These are phyloP conservation scores for Semotilus atromaculatus DNA, from an alignment of 2,797 vertebrate genomes.

Conservation along the genomic window DNA sequence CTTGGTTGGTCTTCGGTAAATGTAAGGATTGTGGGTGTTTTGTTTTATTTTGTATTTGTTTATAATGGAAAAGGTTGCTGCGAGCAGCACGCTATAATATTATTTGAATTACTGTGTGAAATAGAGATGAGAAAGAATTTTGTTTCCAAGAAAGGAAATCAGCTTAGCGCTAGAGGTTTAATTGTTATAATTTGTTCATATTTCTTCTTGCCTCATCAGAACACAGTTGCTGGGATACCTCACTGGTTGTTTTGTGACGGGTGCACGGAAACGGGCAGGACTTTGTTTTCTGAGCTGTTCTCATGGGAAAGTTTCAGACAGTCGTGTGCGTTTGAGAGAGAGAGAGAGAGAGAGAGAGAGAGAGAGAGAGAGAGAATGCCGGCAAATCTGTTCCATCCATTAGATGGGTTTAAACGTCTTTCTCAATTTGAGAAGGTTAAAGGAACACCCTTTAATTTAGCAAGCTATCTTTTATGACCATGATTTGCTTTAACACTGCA, in stretches of 20 bases:
- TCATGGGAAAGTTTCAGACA: constrained; percentile 39
- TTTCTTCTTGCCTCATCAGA: constrained; percentile 65
- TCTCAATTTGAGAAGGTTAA: constrained; percentile 49
- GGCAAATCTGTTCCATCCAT: constrained; percentile 60
- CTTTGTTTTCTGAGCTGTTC: constrained; percentile 52
- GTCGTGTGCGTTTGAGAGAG: neutral
- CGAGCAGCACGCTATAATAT: constrained; percentile 89
- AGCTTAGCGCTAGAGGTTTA: constrained; percentile 68
- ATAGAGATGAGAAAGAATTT: constrained; percentile 74
- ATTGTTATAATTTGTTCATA: constrained; percentile 68
- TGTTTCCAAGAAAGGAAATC: constrained; percentile 66
- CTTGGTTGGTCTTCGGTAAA: constrained; percentile 77
- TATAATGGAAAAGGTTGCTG: constrained; percentile 84
- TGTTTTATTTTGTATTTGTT: constrained; percentile 85
- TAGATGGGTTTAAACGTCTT: constrained; percentile 52
- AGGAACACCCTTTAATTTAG: constrained; percentile 53
- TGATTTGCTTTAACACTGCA: constrained; percentile 47
- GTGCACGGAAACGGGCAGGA: constrained; percentile 38
- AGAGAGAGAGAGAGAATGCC: constrained; percentile 33
- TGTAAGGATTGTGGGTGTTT: constrained; percentile 81
- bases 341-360: constrained; percentile 14
- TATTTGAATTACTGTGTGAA: constrained; percentile 88
- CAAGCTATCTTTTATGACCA: constrained; percentile 24
- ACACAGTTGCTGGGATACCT: constrained; percentile 29
- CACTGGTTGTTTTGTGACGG: constrained; percentile 30